These are phyloP conservation scores for Ophioninae sp. DNA, from an alignment of 2,888 invertebrate genomes.

Conservation along the genomic window DNA sequence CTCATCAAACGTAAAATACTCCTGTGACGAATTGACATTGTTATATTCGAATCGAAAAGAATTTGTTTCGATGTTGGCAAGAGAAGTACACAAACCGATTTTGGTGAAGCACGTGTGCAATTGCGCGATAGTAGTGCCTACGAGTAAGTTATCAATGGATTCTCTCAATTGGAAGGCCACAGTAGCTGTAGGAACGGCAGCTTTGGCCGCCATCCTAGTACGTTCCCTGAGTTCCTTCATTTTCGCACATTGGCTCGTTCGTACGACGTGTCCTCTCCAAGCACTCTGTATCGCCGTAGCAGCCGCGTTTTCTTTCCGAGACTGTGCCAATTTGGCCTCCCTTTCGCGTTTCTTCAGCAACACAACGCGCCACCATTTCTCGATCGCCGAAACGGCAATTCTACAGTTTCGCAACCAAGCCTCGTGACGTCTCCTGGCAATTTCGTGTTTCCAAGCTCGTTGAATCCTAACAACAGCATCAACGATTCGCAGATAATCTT, in stretches of 20 bases:
- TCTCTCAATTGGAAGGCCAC: slow-evolving; percentile 75
- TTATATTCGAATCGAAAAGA: neutral
- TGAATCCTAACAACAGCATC: slow-evolving; percentile 63
- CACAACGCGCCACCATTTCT: slow-evolving; percentile 65
- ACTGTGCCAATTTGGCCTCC: slow-evolving; percentile 78
- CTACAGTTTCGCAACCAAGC: slow-evolving; percentile 49
- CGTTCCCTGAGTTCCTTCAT: slow-evolving; percentile 74
- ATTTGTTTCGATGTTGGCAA: neutral
- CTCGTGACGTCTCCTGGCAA: slow-evolving; percentile 41
- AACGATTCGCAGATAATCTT: slow-evolving; percentile 68
- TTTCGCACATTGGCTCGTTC: slow-evolving; percentile 70
- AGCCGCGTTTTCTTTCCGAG: slow-evolving; percentile 78
- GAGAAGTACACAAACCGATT: slow-evolving; percentile 75
- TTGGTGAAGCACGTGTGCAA: slow-evolving; percentile 79
- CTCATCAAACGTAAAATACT: too few relatives aligned
- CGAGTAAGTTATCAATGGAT: slow-evolving; percentile 75
- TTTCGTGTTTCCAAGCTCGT: slow-evolving; percentile 62
- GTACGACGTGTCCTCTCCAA: slow-evolving; percentile 80
- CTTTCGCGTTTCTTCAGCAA: slow-evolving; percentile 60
- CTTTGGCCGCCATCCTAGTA: slow-evolving; percentile 70
- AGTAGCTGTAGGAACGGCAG: slow-evolving; percentile 75
- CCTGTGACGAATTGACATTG: neutral
- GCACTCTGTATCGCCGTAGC: slow-evolving; percentile 86
- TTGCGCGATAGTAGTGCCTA: slow-evolving; percentile 75
- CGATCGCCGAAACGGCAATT: slow-evolving; percentile 63